Evolutionary conservation across 2,797 vertebrate species (phyloP), one percentile per base, ranked within the genome.

Genomic region (Odontamblyopus lacepedii): DNA sequence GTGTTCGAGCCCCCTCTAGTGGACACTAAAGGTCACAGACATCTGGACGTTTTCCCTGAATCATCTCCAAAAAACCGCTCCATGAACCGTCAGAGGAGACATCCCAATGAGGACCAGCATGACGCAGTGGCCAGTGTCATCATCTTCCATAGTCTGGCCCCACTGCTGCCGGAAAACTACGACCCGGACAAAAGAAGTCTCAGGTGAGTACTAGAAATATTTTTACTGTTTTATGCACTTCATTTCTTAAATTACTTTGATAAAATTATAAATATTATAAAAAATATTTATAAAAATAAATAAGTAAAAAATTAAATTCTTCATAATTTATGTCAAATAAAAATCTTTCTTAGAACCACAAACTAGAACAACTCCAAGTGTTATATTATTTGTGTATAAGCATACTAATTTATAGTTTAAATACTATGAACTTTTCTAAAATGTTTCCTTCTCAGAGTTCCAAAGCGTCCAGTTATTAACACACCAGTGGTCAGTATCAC

Each of bases 101-200:
- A 97, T 77, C 95, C 95, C 0, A 92, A 94, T 0, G 84, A 91
- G 75, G 84, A 82, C 7, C 93, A 95, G 80, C 92, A 93, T 60
- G 95, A 98, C 63, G 96, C 96, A 2, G 92, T 98, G 9, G 96
- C 96, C 78, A 97, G 96, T 0, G 93, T 98, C 76, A 97, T 98
- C 87, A 96, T 99, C 89, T 99, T 97, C 86, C 96, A 96, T 86
- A 96, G 95, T n/a, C 92, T 99, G 83, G 95, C 96, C 0, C 74
- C 92, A 5, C 93, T 99, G 63, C 81, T 99, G 59, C 97, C 97
- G 0, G 92, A 96, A 84, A 95, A 92, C 90, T 99, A 96, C 0
- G 97, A 99, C 79, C 94, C 94, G 0, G 97, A 99, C 93, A 97
- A 97, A 91, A 95, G 97, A 76, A 99, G 96, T 85, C 95, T 98